Base-by-base conservation (phyloP, 1,140 invertebrate species). In the Diuraphis noxia region DNA sequence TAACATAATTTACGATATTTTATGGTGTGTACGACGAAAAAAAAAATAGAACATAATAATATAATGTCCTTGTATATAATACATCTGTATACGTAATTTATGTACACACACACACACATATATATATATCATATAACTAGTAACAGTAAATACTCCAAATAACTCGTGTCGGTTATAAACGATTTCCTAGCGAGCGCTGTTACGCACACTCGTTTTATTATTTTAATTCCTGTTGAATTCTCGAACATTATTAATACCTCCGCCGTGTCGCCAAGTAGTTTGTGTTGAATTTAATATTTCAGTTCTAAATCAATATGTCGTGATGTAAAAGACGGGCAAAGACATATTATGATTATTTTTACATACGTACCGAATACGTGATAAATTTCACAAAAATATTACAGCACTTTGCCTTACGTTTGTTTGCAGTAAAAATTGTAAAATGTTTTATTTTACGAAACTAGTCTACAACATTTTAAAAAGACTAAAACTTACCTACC, bases 1-100 rank as follows among this genome's bases (percentile, higher is more conserved):
- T 88, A 88, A 63, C 49, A 30, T 63, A 88, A 88, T 88, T 88
- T 88, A 88, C 86, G 52, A 88, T 34, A 38, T 63, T 88, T 88
- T 63, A 56, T 56, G 25, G 25, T 63, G 52, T 30, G 40, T 88
- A 63, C 30, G 19, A 49, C 19, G 46, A 21, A 49, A 49, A 63
- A 87, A 85, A n/a, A 85, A n/a, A 84, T 17, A 82, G 8, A 82
- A 43, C 38, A 82, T 43, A 85, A 82, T 43, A 85, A 52, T 34
- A 40, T 82, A 25, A 41, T 82, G 43, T 84, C 17, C 10, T 19
- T 23, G 30, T 63, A 49, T 49, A 49, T 49, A 49, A 21, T 7
- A 77, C 34, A 19, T 79, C 36, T 36, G n/a, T 36, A 36, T 79
- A 79, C 36, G 6, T 21, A 1, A 34, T 77, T 77, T 36, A 34